A percentile compares a stretch with the other conserved stretches of the same genome.
Conservation (phyloP, 2,113 vertebrate species). For the Pelvicachromis taeniatus region DNA sequence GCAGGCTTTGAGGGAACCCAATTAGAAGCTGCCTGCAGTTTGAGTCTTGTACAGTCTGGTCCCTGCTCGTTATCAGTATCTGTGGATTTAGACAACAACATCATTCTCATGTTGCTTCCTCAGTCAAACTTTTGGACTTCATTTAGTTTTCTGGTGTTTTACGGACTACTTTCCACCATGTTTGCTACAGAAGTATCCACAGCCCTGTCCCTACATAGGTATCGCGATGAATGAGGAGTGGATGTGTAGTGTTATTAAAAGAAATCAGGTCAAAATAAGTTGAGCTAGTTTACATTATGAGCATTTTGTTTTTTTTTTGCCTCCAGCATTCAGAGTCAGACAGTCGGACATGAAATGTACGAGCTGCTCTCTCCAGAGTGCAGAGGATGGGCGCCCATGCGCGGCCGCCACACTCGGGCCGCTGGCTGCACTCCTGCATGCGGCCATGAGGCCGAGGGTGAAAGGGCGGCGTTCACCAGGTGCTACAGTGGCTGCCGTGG, state of each 20-base stretch:
- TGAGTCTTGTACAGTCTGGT: background rate
- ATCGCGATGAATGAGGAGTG: background rate
- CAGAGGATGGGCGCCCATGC: background rate
- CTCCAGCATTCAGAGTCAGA: constrained; percentile 24
- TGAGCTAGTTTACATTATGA: constrained; percentile 12
- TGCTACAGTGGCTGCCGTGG: constrained; percentile 82
- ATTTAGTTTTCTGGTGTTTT: background rate
- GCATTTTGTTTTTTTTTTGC: background rate
- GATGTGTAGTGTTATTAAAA: background rate
- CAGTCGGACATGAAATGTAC: background rate
- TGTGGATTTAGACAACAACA: background rate
- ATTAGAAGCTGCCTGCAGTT: background rate
- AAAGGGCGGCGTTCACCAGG: constrained; percentile 73
- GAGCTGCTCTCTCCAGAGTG: background rate
- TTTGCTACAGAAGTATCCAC: background rate
- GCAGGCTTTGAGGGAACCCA: accelerated
- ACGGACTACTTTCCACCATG: background rate
- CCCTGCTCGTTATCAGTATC: background rate
- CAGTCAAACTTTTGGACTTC: background rate
- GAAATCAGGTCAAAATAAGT: background rate
- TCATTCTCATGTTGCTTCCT: background rate
- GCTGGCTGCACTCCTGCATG: background rate
- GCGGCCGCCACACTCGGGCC: background rate
- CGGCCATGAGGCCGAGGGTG: background rate
- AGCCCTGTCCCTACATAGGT: background rate